Evolutionary conservation across 2,888 invertebrate genomes (phyloP).

Genomic region (Heliothis peltigera): DNA sequence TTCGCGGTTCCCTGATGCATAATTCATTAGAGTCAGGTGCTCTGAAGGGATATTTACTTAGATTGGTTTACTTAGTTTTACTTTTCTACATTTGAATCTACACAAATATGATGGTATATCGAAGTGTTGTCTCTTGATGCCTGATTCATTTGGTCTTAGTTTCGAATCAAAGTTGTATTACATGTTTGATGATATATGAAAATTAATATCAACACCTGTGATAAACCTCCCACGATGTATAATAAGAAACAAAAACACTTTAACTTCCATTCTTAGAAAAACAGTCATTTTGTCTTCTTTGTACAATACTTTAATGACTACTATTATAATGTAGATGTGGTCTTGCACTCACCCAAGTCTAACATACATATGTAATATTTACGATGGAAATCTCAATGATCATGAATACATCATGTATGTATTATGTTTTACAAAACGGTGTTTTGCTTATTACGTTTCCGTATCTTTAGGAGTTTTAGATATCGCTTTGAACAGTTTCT

Average conservation of each 20-base stretch:
- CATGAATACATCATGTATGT: slow-evolving; percentile 8
- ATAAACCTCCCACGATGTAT: slow-evolving; percentile 14
- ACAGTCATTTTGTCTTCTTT: slow-evolving; percentile 11
- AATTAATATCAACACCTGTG: neutral
- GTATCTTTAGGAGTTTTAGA: slow-evolving; percentile 1
- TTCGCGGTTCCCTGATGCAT: slow-evolving; percentile 54
- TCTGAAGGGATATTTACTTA: slow-evolving; percentile 38
- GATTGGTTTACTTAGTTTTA: slow-evolving; percentile 18
- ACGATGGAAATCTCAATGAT: slow-evolving; percentile 26
- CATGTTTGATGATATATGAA: too few relatives aligned
- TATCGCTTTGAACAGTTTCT: neutral
- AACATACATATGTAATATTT: slow-evolving; percentile 12
- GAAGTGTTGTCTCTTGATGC: neutral
- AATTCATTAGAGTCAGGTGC: slow-evolving; percentile 56
- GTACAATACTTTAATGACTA: slow-evolving; percentile 15
- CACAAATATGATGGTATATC: neutral
- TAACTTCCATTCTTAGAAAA: slow-evolving; percentile 18
- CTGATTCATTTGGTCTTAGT: too few relatives aligned
- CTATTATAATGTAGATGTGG: slow-evolving; percentile 21
- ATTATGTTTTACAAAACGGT: neutral
- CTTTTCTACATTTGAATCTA: slow-evolving; percentile 5
- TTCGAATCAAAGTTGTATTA: too few relatives aligned
- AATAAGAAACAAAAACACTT: neutral
- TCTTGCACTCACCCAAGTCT: slow-evolving; percentile 16
- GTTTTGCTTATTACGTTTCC: slow-evolving; percentile 6